Conservation (phyloP, 2,888 invertebrate species). For the Mimachlamys varia region DNA sequence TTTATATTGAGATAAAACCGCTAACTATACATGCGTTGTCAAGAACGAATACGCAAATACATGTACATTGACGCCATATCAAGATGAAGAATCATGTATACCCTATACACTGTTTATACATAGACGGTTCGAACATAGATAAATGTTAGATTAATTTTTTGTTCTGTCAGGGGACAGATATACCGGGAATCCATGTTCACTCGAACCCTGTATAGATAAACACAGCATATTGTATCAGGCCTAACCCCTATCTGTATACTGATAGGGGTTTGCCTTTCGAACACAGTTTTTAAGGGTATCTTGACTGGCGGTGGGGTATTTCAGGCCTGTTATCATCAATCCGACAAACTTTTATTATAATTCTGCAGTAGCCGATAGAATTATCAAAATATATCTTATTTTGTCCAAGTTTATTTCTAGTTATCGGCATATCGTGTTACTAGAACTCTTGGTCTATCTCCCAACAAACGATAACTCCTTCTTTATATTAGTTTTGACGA, state of each 20-base stretch:
- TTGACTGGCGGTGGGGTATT: not conserved
- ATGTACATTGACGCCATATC: not conserved
- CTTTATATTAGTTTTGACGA: constrained; percentile 23
- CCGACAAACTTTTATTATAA: constrained; percentile 9
- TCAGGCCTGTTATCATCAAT: not conserved
- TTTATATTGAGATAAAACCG: not conserved
- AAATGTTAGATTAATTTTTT: not conserved
- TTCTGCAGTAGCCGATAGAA: constrained; percentile 32
- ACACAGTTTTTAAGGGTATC: not conserved
- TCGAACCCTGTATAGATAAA: not conserved
- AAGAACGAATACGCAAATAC: not conserved
- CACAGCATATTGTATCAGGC: not conserved
- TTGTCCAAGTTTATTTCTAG: constrained; percentile 34
- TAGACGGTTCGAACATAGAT: not conserved
- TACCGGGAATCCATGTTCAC: not conserved
- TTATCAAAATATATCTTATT: constrained; percentile 36
- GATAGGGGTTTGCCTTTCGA: not conserved
- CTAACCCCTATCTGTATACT: not conserved
- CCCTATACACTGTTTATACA: not conserved
- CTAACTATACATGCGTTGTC: not conserved
- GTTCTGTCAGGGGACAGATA: constrained; percentile 15
- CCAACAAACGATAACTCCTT: constrained; percentile 10
- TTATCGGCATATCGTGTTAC: not conserved
- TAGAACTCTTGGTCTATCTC: constrained; percentile 21
- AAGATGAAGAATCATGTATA: not conserved